A percentile compares a stretch with the other conserved stretches of the same genome.
phyloP scores from a whole-genome alignment of 2,888 invertebrate genomes.

The Auanema freiburgensis region DNA sequence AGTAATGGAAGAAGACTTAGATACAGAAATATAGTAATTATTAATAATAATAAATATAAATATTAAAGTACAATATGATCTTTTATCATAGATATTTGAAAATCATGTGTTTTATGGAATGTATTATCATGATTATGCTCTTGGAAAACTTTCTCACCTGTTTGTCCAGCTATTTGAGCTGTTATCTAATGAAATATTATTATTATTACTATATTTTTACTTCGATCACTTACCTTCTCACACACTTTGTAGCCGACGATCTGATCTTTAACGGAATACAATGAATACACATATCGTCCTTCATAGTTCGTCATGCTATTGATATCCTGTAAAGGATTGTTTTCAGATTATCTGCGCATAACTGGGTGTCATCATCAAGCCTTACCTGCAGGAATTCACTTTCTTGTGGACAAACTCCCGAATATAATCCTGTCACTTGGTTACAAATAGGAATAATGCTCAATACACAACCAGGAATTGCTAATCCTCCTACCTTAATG shows the following conservation, averaged over 20 bases:
- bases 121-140: constrained; percentile 56
- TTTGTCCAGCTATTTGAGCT: constrained; percentile 51
- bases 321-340: constrained; percentile 49
- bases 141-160: constrained; percentile 54
- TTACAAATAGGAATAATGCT: constrained; percentile 50
- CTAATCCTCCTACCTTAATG: constrained; percentile 45
- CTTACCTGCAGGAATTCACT: constrained; percentile 54
- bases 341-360: neutral
- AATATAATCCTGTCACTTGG: constrained; percentile 56
- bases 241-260: constrained; percentile 58
- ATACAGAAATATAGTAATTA: constrained; percentile 4
- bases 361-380: constrained; percentile 1
- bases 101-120: constrained; percentile 55
- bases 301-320: constrained; percentile 56
- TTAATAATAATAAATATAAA: constrained; percentile 1
- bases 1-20: too few relatives aligned
- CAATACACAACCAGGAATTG: constrained; percentile 59
- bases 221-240: constrained; percentile 31
- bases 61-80: constrained; percentile 46
- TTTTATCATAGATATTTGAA: constrained; percentile 52
- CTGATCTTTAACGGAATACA: constrained; percentile 52
- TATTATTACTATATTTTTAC: neutral
- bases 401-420: constrained; percentile 58
- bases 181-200: constrained; percentile 25
- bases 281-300: constrained; percentile 55